These are phyloP conservation scores for Schizotus pectinicornis DNA, from an alignment of 2,888 invertebrate species.

Conservation along the genomic window DNA sequence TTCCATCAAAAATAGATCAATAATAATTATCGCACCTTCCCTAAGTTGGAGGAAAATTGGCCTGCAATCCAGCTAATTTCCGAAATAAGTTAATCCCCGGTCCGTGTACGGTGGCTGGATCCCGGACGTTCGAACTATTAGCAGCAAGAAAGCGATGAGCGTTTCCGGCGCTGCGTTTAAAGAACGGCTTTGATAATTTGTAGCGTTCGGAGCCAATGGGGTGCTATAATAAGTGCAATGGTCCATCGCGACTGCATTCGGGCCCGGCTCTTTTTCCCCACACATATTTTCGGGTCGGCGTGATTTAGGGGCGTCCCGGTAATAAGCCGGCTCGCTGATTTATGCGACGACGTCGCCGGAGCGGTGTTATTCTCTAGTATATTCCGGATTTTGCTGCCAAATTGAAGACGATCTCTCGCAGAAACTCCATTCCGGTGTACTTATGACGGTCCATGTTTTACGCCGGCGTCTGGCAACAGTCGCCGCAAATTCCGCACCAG, in stretches of 20 bases:
- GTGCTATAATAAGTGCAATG: slow-evolving; percentile 57
- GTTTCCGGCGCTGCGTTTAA: slow-evolving; percentile 29
- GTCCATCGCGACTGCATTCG: slow-evolving; percentile 51
- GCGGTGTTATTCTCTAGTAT: slow-evolving; percentile 50
- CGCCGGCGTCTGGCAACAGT: slow-evolving; percentile 55
- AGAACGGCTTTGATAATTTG: slow-evolving; percentile 27
- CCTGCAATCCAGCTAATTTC: slow-evolving; percentile 33
- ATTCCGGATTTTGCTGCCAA: slow-evolving; percentile 58
- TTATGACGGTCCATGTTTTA: slow-evolving; percentile 57
- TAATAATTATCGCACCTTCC: too few species aligned
- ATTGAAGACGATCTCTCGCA: slow-evolving; percentile 59
- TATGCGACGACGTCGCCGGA: slow-evolving; percentile 42
- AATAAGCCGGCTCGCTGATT: slow-evolving; percentile 42
- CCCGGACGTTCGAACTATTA: slow-evolving; percentile 33
- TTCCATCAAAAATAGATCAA: too few species aligned
- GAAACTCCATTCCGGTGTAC: slow-evolving; percentile 57
- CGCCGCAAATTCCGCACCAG: slow-evolving; percentile 46
- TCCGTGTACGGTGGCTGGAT: slow-evolving; percentile 21
- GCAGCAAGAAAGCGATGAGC: slow-evolving; percentile 35
- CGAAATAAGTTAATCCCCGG: slow-evolving; percentile 26
- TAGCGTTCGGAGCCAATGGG: slow-evolving; percentile 51
- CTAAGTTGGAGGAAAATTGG: too few species aligned
- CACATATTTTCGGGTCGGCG: slow-evolving; percentile 35
- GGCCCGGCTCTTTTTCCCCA: slow-evolving; percentile 22
- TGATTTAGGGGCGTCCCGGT: slow-evolving; percentile 47